phyloP scores from a whole-genome alignment of 2,113 vertebrate species.

The Nipponia nippon region DNA sequence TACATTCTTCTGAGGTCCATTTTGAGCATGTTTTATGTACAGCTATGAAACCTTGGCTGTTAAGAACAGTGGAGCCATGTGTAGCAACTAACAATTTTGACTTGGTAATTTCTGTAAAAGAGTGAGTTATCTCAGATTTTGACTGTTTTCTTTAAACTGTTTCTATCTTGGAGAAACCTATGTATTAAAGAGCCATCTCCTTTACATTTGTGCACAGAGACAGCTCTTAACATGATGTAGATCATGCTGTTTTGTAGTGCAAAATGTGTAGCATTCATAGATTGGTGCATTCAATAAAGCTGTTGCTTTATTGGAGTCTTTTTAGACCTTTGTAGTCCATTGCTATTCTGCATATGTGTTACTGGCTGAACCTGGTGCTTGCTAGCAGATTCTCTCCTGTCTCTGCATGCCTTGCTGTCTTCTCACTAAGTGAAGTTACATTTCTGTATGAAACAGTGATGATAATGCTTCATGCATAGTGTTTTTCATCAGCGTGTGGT shows the following conservation, averaged over 20 bases:
- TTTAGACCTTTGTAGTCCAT: neutral
- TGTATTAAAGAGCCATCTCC: neutral
- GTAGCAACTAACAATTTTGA: neutral
- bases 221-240: neutral
- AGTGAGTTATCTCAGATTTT: neutral
- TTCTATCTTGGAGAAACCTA: neutral
- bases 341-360: neutral
- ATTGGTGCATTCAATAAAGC: neutral
- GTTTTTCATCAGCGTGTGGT: neutral
- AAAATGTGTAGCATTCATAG: neutral
- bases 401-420: neutral
- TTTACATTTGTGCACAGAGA: neutral
- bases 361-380: neutral
- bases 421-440: neutral
- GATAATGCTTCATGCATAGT: accelerated
- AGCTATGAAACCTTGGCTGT: neutral
- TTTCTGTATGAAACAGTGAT: neutral
- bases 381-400: neutral
- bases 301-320: neutral
- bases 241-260: accelerated
- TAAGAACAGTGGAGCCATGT: neutral
- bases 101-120: neutral
- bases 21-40: neutral
- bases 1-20: neutral
- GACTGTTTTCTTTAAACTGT: neutral